Evolutionary conservation across 2,888 invertebrate genomes (phyloP).

Genomic region (Cephus nigrinus): DNA sequence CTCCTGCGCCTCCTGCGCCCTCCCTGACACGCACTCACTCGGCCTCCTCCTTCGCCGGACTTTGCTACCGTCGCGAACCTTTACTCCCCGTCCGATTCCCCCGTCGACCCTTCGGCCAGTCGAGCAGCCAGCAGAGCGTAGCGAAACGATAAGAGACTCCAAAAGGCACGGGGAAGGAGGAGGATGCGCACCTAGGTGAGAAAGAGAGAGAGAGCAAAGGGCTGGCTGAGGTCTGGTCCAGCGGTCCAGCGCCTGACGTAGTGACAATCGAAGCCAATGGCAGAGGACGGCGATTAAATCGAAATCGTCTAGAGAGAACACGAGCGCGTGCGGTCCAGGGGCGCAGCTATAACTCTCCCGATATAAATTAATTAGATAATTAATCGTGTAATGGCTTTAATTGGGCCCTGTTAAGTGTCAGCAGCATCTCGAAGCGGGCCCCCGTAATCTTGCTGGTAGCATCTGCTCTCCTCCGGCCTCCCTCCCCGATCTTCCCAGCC

Average conservation of each 20-base stretch:
- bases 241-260: no score
- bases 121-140: neutral
- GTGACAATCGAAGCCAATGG: no score
- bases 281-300: neutral
- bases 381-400: slow-evolving; percentile 65
- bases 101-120: neutral
- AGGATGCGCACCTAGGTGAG: neutral
- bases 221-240: no score
- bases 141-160: neutral
- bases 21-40: neutral
- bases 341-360: neutral
- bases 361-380: slow-evolving; percentile 66
- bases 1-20: neutral
- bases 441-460: slow-evolving; percentile 43
- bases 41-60: slow-evolving; percentile 1
- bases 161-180: neutral
- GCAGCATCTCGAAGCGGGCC: slow-evolving; percentile 20
- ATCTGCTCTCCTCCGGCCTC: slow-evolving; percentile 31
- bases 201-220: no score
- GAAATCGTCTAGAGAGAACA: neutral
- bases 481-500: neutral
- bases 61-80: no score
- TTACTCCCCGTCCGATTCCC: no score
- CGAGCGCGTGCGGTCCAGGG: slow-evolving; percentile 1
- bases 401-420: slow-evolving; percentile 66